Evolutionary conservation across 2,888 invertebrate species (phyloP).

Genomic region (Andrena flavipes): DNA sequence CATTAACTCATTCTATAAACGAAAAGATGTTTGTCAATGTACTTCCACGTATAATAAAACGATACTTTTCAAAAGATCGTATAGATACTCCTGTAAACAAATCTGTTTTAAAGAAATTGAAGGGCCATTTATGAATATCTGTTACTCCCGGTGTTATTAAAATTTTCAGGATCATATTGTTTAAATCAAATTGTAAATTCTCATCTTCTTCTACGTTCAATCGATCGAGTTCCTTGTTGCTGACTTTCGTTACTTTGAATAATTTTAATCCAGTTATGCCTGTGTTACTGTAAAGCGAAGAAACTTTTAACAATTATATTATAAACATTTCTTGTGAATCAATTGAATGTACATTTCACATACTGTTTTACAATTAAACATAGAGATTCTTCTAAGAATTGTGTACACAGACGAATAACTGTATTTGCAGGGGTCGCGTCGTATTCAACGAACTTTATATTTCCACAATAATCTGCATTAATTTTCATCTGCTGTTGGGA

Average conservation of each 20-base stretch:
- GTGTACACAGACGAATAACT: conserved; percentile 56
- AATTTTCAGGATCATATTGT: conserved; percentile 46
- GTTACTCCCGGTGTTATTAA: conserved; percentile 45
- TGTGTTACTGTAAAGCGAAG: conserved; percentile 31
- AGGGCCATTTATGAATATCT: conserved; percentile 61
- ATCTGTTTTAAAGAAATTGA: conserved; percentile 51
- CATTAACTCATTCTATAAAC: conserved; percentile 55
- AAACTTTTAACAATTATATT: not conserved
- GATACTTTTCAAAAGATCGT: not conserved
- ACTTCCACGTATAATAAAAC: not conserved
- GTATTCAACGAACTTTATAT: conserved; percentile 66
- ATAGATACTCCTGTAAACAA: conserved; percentile 48
- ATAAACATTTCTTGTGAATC: not conserved
- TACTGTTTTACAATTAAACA: conserved; percentile 60
- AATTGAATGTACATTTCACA: not conserved
- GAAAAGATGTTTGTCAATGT: not conserved
- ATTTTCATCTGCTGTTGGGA: conserved; percentile 54
- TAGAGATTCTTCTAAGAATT: conserved; percentile 63
- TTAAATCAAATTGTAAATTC: conserved; percentile 1
- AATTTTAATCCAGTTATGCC: conserved; percentile 56
- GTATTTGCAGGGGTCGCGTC: conserved; percentile 24
- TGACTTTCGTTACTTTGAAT: conserved; percentile 60
- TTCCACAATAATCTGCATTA: conserved; percentile 57
- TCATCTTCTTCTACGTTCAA: conserved; percentile 15
- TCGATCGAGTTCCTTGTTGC: conserved; percentile 51